These are phyloP conservation scores for Aspiorhynchus laticeps DNA, from an alignment of 2,113 vertebrate genomes.

Conservation along the genomic window DNA sequence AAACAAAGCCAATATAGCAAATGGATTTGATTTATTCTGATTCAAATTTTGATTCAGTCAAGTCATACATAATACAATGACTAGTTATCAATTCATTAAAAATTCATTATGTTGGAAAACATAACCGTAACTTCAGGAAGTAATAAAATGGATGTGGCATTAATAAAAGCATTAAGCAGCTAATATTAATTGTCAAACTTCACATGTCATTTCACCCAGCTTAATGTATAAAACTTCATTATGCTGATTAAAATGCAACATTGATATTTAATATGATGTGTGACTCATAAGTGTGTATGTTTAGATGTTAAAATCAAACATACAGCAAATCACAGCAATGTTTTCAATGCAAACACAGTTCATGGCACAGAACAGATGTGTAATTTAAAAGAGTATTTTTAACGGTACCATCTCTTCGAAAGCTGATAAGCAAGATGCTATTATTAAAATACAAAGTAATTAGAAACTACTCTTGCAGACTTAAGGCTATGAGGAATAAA, in stretches of 20 bases:
- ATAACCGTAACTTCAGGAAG: no score
- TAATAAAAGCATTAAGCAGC: no score
- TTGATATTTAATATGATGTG: no score
- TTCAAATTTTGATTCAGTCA: background rate
- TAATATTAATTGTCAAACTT: no score
- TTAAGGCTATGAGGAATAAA: background rate
- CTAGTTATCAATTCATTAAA: background rate
- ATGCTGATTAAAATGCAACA: no score
- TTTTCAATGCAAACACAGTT: background rate
- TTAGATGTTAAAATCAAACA: no score
- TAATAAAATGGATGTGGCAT: no score
- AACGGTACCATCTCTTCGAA: background rate
- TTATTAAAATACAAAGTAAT: background rate
- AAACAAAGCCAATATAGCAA: background rate
- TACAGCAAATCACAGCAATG: no score
- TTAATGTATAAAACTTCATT: no score
- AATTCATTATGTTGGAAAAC: background rate
- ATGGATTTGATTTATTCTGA: background rate
- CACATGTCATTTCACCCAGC: no score
- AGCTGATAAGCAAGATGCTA: background rate
- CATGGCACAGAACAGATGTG: background rate
- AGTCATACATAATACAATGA: background rate
- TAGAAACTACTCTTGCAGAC: background rate
- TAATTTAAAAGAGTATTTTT: background rate
- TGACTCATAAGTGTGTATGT: no score